Evolutionary conservation across 2,113 vertebrate species (phyloP), one percentile per base, ranked within the genome.

Genomic region (Mohoua ochrocephala): DNA sequence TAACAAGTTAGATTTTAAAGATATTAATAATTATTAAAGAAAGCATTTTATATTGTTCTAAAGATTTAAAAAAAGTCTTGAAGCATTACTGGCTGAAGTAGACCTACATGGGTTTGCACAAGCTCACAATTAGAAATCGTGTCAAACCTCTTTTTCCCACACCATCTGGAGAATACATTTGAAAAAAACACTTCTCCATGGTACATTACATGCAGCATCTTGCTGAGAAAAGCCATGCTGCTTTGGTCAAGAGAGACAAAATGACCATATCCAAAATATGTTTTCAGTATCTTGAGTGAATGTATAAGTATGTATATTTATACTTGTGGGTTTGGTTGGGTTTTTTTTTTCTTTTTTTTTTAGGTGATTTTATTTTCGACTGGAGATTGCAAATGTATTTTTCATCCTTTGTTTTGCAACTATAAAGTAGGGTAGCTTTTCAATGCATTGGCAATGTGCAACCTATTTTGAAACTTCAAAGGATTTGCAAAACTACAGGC

Each of bases 381-480:
- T 90, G 35, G 11, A 73, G 33, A 88, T 24, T 76, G 11, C 56
- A 89, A 69, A 90, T 80, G 19, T 39, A 47, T 92, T 84, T 92
- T 85, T 89, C 79, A 80, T 80, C 47, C n/a, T 90, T 93, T 83
- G 59, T 86, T 96, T 95, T 91, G 44, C 37, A 75, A 0, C 47
- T 64, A 11, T 68, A 68, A 84, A 75, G 26, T 41, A 81, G n/a
- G 35, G 82, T 79, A 84, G 11, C 21, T 93, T 96, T 85, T 79
- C 44, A 60, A 3, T 70, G 27, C 23, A 18, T 61, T 79, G 53
- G 22, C 33, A 91, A n/a, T 61, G 23, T 45, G 33, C 31, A 69
- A 45, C 15, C 13, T 95, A 41, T 92, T 85, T 94, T 47, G 9
- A 95, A 96, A 95, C 57, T 92, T 52, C 7, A 81, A 95, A 92